Base-by-base conservation (phyloP, 2,888 invertebrate species). In the Amphipoea lucens region DNA sequence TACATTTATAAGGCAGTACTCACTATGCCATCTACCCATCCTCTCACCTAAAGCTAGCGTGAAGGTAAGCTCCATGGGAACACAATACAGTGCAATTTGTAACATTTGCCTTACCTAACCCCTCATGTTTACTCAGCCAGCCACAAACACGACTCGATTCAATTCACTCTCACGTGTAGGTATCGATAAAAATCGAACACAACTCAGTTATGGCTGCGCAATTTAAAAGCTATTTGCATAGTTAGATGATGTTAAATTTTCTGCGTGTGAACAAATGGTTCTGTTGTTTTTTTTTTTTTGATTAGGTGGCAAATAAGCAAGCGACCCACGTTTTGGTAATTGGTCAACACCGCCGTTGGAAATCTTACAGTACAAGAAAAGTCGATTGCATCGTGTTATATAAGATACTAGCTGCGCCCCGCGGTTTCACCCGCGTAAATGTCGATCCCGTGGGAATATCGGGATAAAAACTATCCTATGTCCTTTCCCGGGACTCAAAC, bases 61-160 rank as follows among this genome's bases (percentile, higher is more conserved):
- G 2, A 67, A 65, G 20, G 9, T 48, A 48, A 65, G 29, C 40
- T 65, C 42, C 42, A 78, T 51, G 11, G 29, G 14, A 66, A 70
- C 72, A 70, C 65, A 73, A 81, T 76, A 48, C 17, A 81, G 20
- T 76, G 48, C 76, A 76, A 76, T 83, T 85, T 83, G 69, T 73
- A 73, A 66, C 65, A 81, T 85, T 76, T 73, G 20, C 71, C 12
- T 81, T 54, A 76, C 72, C 62, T n/a, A 66, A 65, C 74, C 20
- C 48, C 23, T 23, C 66, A 54, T 83, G 76, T 80, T 71, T 74
- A 73, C 62, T 62, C 54, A 5, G 36, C 42, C 42, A 80, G 9
- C 81, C 68, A 66, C 83, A 72, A 45, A 72, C 72, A 65, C 65
- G 45, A 68, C 60, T 85, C 85, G 17, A 75, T 81, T 85, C 68